A percentile compares a stretch with the other conserved stretches of the same genome.
Conservation (phyloP, 1,140 invertebrate species). For the Oreohelix idahoensis region DNA sequence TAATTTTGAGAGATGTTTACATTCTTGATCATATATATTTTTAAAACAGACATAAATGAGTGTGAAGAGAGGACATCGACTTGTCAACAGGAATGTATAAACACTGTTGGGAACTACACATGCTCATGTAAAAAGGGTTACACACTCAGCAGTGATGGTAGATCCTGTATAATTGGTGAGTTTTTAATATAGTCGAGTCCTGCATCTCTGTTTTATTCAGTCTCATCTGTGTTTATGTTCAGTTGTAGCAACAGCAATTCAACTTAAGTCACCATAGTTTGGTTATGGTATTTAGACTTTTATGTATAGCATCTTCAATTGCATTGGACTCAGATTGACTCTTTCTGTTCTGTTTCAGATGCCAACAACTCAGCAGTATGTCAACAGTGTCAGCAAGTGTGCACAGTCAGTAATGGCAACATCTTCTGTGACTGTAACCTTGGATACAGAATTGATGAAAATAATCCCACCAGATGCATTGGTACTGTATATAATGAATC, state of each 20-base stretch:
- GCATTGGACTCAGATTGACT: too few relatives aligned
- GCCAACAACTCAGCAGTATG: background rate
- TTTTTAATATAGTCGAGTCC: too few relatives aligned
- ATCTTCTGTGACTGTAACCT: background rate
- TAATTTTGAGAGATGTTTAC: too few relatives aligned
- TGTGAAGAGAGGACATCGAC: conserved; percentile 18
- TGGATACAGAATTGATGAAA: background rate
- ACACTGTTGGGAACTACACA: conserved; percentile 9
- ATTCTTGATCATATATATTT: too few relatives aligned
- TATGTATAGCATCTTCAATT: too few relatives aligned
- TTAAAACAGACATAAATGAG: conserved; percentile 16
- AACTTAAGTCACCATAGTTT: too few relatives aligned
- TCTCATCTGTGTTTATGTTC: too few relatives aligned
- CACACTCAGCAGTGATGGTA: conserved; percentile 9
- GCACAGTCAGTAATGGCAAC: background rate
- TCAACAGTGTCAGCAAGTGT: conserved; percentile 13
- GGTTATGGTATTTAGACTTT: too few relatives aligned
- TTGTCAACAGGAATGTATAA: background rate
- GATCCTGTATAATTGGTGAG: background rate
- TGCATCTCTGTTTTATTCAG: too few relatives aligned
- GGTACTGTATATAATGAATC: background rate
- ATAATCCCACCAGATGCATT: background rate
- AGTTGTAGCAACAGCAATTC: too few relatives aligned
- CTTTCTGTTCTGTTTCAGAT: background rate
- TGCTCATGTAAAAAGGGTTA: background rate